A percentile compares a stretch with the other conserved stretches of the same genome.
phyloP scores from a whole-genome alignment of 2,113 vertebrate species.

The Emydura subglobosa region DNA sequence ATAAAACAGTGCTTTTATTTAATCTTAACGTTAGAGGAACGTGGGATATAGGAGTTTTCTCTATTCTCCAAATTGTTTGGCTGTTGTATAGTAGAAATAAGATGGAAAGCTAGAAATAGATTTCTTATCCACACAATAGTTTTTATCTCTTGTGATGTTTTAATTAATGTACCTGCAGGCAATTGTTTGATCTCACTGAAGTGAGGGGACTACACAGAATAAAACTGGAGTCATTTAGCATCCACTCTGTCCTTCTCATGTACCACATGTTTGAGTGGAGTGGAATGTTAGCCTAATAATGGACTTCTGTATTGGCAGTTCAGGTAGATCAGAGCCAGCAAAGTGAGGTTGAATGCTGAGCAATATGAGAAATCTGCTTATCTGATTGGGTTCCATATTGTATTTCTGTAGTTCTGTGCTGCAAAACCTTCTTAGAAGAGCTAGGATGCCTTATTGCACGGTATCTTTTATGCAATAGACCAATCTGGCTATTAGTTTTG shows the following conservation, averaged over 20 bases:
- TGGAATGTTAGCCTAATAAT: neutral
- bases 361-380: neutral
- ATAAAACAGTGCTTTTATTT: neutral
- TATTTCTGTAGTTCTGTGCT: neutral
- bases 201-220: neutral
- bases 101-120: neutral
- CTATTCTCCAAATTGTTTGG: neutral
- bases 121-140: neutral
- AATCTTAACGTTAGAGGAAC: neutral
- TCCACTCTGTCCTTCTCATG: neutral
- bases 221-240: neutral
- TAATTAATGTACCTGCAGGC: neutral
- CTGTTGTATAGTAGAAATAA: neutral
- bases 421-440: neutral
- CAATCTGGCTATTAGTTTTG: neutral
- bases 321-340: neutral
- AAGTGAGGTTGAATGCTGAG: neutral
- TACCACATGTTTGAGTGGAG: neutral
- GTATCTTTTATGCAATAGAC: neutral
- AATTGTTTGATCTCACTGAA: neutral
- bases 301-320: neutral
- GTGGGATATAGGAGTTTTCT: neutral
- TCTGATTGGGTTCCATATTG: neutral
- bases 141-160: neutral
- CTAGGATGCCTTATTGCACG: neutral